phyloP scores from a whole-genome alignment of 2,113 vertebrate genomes.

The Eretmochelys imbricata region DNA sequence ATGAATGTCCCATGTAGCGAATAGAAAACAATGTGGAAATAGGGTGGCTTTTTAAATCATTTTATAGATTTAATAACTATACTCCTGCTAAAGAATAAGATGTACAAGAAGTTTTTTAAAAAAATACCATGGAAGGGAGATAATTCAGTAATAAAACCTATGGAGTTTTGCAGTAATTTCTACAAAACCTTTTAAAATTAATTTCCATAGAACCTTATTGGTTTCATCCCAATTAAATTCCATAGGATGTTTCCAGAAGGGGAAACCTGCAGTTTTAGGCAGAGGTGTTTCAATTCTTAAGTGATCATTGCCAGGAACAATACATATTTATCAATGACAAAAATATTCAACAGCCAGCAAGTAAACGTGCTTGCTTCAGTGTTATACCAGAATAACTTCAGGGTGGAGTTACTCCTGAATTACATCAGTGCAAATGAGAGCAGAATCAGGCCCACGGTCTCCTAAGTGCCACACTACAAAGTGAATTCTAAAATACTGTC shows the following conservation, averaged over 20 bases:
- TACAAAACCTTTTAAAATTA: conserved; percentile 25
- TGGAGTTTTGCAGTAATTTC: conserved; percentile 2
- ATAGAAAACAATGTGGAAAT: conserved; percentile 27
- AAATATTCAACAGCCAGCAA: not conserved
- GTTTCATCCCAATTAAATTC: not conserved
- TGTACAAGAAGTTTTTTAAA: not conserved
- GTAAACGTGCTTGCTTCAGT: not conserved
- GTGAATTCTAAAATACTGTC: not conserved
- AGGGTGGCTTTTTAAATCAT: conserved; percentile 4
- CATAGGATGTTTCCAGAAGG: not conserved
- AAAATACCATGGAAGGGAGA: not conserved
- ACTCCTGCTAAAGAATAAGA: conserved; percentile 8
- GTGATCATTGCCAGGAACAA: not conserved
- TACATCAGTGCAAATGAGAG: not conserved
- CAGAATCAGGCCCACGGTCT: not conserved
- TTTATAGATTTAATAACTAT: conserved; percentile 34
- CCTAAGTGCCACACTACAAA: not conserved
- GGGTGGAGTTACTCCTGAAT: not conserved
- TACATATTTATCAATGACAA: not conserved
- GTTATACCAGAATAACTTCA: not conserved
- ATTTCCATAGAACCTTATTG: conserved; percentile 5
- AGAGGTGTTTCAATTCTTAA: not conserved
- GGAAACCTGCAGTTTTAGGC: not conserved
- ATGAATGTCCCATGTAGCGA: not conserved
- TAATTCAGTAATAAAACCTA: conserved; percentile 32